These are phyloP conservation scores for Dugesia japonica DNA, from an alignment of 2,888 invertebrate species.

Conservation along the genomic window DNA sequence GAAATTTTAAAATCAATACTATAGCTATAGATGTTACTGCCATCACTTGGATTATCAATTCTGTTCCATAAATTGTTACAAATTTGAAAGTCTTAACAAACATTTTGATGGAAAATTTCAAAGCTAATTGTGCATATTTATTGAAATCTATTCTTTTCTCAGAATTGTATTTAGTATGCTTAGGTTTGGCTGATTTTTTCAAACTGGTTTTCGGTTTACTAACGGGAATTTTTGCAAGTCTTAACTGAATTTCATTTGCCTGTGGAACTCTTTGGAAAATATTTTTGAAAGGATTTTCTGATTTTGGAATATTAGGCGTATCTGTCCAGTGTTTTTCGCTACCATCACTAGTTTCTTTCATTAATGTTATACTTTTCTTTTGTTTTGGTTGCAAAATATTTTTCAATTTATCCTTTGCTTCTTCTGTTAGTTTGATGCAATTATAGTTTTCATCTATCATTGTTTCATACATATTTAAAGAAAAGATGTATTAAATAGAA, in stretches of 20 bases:
- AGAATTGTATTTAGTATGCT: not conserved
- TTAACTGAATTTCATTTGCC: not conserved
- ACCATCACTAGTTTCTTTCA: not conserved
- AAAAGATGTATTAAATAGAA: too few relatives aligned
- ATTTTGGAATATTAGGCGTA: not conserved
- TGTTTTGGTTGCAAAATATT: not conserved
- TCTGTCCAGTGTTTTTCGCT: not conserved
- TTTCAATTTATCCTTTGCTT: not conserved
- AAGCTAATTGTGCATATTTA: not conserved
- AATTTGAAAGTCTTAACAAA: not conserved
- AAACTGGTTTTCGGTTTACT: not conserved
- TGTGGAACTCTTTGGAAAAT: not conserved
- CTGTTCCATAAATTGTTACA: not conserved
- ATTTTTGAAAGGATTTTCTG: not conserved
- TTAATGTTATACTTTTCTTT: too few relatives aligned
- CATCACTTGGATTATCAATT: not conserved
- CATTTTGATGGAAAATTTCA: not conserved
- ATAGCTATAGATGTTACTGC: not conserved
- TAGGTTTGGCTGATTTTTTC: not conserved
- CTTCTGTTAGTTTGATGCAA: not conserved
- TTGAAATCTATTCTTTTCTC: not conserved
- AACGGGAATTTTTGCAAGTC: not conserved
- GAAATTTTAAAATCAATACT: not conserved
- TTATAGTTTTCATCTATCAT: not conserved
- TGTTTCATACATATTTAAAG: not conserved